A percentile compares a stretch with the other conserved stretches of the same genome.
These are phyloP conservation scores for Rhombomys opimus DNA, from an alignment of 2,113 vertebrate species.

Conservation along the genomic window DNA sequence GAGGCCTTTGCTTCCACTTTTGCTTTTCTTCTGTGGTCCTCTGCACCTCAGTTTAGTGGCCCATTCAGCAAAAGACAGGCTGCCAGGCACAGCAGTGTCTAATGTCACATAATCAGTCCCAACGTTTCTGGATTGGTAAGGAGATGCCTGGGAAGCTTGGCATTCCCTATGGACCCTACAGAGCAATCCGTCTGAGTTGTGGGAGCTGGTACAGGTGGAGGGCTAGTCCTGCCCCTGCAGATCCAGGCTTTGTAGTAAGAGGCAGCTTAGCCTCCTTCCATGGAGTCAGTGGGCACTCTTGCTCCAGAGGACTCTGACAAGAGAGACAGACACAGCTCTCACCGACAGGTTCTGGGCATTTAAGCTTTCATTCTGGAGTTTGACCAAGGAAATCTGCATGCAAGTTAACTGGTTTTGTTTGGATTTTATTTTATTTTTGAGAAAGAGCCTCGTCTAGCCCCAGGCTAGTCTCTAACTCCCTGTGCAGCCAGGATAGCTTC, in stretches of 20 bases:
- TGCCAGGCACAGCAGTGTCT: not conserved
- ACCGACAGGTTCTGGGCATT: no score
- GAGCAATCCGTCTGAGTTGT: not conserved
- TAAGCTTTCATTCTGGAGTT: not conserved
- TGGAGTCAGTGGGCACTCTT: not conserved
- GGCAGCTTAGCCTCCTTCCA: not conserved
- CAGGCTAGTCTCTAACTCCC: not conserved
- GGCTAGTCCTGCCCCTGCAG: no score
- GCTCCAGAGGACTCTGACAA: not conserved
- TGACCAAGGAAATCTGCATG: not conserved
- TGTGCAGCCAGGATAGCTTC: no score
- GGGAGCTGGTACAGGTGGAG: no score
- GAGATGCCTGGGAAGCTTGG: not conserved
- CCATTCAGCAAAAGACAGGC: not conserved
- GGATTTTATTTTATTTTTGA: not conserved
- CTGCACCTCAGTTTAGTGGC: constrained; percentile 2
- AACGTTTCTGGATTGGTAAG: not conserved
- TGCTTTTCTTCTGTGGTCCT: not conserved
- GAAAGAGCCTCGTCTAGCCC: no score
- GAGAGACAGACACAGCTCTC: not conserved
- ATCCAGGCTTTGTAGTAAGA: not conserved
- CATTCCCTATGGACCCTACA: constrained; percentile 27
- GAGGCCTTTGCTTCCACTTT: not conserved
- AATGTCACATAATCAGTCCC: not conserved
- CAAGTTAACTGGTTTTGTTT: not conserved